Evolutionary conservation across 2,797 vertebrate species (phyloP).

Genomic region (Zalophus californianus): DNA sequence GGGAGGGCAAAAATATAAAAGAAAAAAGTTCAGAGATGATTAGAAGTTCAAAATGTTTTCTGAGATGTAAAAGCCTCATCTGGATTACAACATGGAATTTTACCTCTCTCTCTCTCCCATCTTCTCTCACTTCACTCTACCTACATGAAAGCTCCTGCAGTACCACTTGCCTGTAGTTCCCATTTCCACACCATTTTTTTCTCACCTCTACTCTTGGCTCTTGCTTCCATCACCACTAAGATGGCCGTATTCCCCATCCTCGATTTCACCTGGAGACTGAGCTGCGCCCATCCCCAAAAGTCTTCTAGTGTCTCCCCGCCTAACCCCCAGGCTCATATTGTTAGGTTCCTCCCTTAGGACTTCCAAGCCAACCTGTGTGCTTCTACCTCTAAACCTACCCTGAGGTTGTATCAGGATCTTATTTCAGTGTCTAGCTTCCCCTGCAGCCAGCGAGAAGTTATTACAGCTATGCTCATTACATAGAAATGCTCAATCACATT

Average conservation of each 20-base stretch:
- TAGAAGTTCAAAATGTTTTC: not conserved
- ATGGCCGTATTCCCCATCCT: no score
- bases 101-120: not conserved
- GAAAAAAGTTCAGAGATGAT: not conserved
- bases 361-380: no score
- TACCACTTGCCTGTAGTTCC: not conserved
- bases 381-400: not conserved
- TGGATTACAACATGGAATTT: not conserved
- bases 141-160: accelerated
- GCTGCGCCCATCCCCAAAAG: not conserved
- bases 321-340: not conserved
- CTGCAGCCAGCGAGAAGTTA: not conserved
- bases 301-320: no score
- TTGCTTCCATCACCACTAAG: not conserved
- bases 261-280: not conserved
- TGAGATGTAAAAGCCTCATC: not conserved
- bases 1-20: not conserved
- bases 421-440: not conserved
- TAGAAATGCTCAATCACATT: not conserved
- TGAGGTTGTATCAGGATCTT: no score
- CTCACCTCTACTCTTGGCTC: not conserved
- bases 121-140: not conserved
- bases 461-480: not conserved
- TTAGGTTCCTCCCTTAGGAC: not conserved
- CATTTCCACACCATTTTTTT: not conserved